Evolutionary conservation across 2,888 invertebrate species (phyloP).

Genomic region (Hydriomena furcata): DNA sequence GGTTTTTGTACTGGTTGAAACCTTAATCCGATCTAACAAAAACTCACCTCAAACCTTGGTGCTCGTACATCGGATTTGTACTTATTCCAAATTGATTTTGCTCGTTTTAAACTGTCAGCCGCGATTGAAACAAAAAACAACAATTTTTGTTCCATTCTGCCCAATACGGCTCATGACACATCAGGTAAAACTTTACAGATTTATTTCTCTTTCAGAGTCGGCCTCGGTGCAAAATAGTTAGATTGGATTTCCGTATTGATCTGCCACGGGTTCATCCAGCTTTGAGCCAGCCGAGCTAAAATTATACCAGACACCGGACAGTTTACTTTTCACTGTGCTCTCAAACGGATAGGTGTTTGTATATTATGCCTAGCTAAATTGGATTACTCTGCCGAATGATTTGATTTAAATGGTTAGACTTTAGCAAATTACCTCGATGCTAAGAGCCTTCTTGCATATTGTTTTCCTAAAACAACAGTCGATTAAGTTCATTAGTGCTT

Average conservation of each 20-base stretch:
- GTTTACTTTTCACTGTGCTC: constrained; percentile 10
- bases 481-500: no score
- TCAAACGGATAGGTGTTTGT: background rate
- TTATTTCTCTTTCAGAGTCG: constrained; percentile 28
- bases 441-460: no score
- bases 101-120: constrained; percentile 2
- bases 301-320: constrained; percentile 6
- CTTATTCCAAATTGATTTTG: constrained; percentile 3
- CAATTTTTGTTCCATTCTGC: constrained; percentile 10
- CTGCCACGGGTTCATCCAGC: constrained; percentile 18
- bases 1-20: no score
- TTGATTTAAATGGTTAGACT: background rate
- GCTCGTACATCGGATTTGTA: background rate
- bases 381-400: background rate
- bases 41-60: no score
- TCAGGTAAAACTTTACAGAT: constrained; percentile 21
- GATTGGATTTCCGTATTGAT: constrained; percentile 39
- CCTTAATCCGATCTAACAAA: no score
- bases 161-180: constrained; percentile 5
- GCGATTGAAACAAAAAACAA: constrained; percentile 5
- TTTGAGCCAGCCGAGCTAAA: constrained; percentile 26
- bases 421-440: no score
- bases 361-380: background rate
- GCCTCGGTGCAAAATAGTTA: constrained; percentile 35
- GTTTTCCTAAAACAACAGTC: no score